phyloP scores from a whole-genome alignment of 2,797 vertebrate species.

The Oreonectes daqikongensis region DNA sequence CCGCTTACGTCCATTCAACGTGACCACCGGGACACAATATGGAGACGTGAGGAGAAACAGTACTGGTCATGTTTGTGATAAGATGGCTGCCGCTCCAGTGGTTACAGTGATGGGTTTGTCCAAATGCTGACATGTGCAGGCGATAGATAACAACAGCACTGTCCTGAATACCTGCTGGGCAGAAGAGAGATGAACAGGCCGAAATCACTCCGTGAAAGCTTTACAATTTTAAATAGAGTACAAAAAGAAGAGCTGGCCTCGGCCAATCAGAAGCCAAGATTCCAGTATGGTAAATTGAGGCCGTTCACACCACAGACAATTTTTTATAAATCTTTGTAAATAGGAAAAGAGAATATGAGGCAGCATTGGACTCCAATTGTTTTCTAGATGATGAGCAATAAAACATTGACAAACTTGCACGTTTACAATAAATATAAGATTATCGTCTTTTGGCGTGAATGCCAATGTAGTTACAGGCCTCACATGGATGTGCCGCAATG shows the following conservation, averaged over 20 bases:
- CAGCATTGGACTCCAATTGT: not conserved
- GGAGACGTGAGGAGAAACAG: slow-evolving; percentile 41
- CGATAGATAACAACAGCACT: slow-evolving; percentile 70
- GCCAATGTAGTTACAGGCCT: too few species aligned
- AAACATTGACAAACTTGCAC: not conserved
- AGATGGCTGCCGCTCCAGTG: slow-evolving; percentile 67
- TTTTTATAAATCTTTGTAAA: too few species aligned
- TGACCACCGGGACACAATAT: slow-evolving; percentile 23
- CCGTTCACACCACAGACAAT: too few species aligned
- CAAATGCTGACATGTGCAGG: slow-evolving; percentile 61
- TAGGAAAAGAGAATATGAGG: too few species aligned
- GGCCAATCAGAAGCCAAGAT: slow-evolving; percentile 10
- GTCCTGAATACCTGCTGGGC: slow-evolving; percentile 48
- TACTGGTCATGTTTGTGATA: slow-evolving; percentile 62
- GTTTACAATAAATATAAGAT: too few species aligned
- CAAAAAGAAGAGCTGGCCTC: not conserved
- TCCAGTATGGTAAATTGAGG: not conserved
- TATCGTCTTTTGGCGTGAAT: too few species aligned
- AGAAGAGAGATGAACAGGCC: slow-evolving; percentile 3
- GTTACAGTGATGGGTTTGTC: slow-evolving; percentile 69
- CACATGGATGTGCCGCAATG: too few species aligned
- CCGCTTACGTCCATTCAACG: slow-evolving; percentile 35
- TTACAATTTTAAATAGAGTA: slow-evolving; percentile 18
- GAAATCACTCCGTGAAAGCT: not conserved
- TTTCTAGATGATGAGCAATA: not conserved